A percentile compares a stretch with the other conserved stretches of the same genome.
phyloP scores from a whole-genome alignment of 2,113 vertebrate genomes.

The Hymenochirus boettgeri region DNA sequence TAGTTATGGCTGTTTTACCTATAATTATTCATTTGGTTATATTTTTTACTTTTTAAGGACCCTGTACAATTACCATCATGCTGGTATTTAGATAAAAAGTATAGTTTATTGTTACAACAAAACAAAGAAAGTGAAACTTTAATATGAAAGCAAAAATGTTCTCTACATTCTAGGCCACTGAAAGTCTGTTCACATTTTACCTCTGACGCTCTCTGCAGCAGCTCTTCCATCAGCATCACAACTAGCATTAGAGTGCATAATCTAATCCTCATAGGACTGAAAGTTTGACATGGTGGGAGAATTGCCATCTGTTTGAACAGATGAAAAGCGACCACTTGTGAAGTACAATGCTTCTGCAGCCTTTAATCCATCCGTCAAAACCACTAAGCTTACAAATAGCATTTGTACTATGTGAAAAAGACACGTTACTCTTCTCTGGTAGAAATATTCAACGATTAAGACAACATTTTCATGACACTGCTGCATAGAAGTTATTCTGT shows the following conservation, averaged over 20 bases:
- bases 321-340: conserved; percentile 25
- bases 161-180: not conserved
- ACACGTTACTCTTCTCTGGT: conserved; percentile 3
- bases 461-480: not conserved
- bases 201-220: not conserved
- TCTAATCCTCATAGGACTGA: conserved; percentile 15
- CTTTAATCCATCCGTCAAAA: conserved; percentile 19
- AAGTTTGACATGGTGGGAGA: conserved; percentile 29
- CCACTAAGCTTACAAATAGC: conserved; percentile 13
- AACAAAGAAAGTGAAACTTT: too few species aligned
- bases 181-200: not conserved
- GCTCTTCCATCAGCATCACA: conserved; percentile 8
- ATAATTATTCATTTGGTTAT: too few species aligned
- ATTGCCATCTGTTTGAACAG: conserved; percentile 14
- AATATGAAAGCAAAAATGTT: too few species aligned
- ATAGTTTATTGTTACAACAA: too few species aligned
- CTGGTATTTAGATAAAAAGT: too few species aligned
- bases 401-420: conserved; percentile 7
- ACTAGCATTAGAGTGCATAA: not conserved
- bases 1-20: too few species aligned
- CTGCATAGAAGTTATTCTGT: too few species aligned
- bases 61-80: too few species aligned
- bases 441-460: not conserved
- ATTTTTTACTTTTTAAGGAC: too few species aligned
- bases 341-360: conserved; percentile 4